Base-by-base conservation (phyloP, 2,888 invertebrate genomes). In the Agrochola lota region DNA sequence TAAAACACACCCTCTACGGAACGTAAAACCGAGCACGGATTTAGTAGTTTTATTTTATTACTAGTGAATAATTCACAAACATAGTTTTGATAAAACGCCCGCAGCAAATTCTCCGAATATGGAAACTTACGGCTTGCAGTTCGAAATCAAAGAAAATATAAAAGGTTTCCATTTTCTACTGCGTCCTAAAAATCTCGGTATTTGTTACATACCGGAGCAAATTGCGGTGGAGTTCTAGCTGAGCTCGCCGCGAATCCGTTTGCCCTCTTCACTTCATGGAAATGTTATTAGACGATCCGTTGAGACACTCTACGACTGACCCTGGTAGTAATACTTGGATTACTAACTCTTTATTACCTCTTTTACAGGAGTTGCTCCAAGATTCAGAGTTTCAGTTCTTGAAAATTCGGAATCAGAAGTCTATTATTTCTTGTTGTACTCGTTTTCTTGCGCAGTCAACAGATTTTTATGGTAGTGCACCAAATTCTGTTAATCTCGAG, bases 201-300 rank as follows among this genome's bases (percentile, higher is more conserved):
- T 71, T 62, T 75, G 55, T 66, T 69, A 63, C 49, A 70, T 73
- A 46, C 40, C n/a, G 52, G 23, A 55, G 46, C 9, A 81, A 71
- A 76, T 81, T 81, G 76, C 76, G 69, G 59, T 26, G 49, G 23
- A 74, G 59, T 77, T 81, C 74, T 68, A 82, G 73, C 40, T 0
- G 49, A 74, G 68, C 59, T 77, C 72, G 40, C 43, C 49, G 15
- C 23, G 49, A 78, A 79, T 87, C 67, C 76, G 71, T 85, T 79
- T 69, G 63, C 66, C 12, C 59, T 86, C 57, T 77, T 71, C 52
- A 84, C 43, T 74, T 81, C 75, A 81, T 79, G 73, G 86, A 75
- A 75, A 59, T 79, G 79, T 81, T 74, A 84, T 78, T 49, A 74
- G 66, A 69, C 43, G 43, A 74, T 75, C 60, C 63, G 40, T 60